Conservation (phyloP, 2,888 invertebrate species). For the Drosophila falleni region DNA sequence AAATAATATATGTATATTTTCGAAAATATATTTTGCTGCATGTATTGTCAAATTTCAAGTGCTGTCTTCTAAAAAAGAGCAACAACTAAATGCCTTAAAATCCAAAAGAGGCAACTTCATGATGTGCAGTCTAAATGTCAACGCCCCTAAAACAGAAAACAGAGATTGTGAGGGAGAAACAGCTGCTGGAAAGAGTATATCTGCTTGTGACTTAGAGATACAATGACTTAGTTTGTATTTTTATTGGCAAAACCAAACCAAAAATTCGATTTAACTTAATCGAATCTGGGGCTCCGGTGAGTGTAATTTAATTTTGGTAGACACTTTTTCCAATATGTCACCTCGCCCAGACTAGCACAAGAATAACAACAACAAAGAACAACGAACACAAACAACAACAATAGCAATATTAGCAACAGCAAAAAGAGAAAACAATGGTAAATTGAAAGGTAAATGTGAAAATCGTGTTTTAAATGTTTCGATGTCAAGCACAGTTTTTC, state of each 20-base stretch:
- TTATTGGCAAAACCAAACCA: constrained; percentile 53
- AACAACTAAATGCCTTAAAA: not conserved
- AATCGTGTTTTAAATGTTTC: constrained; percentile 78
- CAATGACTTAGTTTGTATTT: constrained; percentile 53
- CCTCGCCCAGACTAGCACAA: constrained; percentile 36
- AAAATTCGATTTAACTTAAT: constrained; percentile 73
- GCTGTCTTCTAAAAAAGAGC: not conserved
- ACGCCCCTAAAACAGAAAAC: not conserved
- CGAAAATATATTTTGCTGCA: too few relatives aligned
- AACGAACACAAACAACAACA: constrained; percentile 23
- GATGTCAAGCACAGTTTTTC: constrained; percentile 42
- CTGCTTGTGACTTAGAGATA: not conserved
- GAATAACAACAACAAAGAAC: constrained; percentile 15
- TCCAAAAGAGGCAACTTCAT: not conserved
- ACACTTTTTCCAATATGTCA: constrained; percentile 67
- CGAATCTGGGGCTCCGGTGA: constrained; percentile 48
- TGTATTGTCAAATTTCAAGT: not conserved
- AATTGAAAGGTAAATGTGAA: constrained; percentile 79
- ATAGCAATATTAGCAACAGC: not conserved
- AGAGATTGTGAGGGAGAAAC: not conserved
- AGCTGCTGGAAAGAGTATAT: not conserved
- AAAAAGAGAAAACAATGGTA: constrained; percentile 57
- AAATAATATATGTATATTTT: too few relatives aligned
- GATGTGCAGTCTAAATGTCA: not conserved
- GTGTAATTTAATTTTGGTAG: constrained; percentile 67